A percentile compares a stretch with the other conserved stretches of the same genome.
Evolutionary conservation across 2,888 invertebrate species (phyloP).

Genomic region (Saturnia pavonia): DNA sequence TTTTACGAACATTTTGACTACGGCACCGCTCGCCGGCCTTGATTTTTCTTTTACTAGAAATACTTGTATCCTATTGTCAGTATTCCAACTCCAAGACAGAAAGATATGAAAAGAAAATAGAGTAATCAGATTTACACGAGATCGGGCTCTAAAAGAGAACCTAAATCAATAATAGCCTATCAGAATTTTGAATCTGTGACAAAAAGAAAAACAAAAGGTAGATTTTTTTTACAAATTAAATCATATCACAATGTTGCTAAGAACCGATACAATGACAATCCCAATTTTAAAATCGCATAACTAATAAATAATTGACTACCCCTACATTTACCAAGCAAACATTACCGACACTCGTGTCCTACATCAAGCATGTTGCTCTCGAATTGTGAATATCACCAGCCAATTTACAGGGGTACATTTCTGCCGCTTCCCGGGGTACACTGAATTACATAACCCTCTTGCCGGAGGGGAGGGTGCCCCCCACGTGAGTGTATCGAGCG

Average conservation of each 20-base stretch:
- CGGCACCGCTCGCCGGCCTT: too few species aligned
- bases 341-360: neutral
- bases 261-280: neutral
- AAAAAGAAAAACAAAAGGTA: neutral
- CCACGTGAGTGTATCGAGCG: conserved; percentile 23
- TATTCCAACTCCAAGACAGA: too few species aligned
- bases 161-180: too few species aligned
- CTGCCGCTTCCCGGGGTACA: conserved; percentile 47
- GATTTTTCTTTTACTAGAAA: too few species aligned
- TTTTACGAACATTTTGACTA: too few species aligned
- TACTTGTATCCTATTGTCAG: too few species aligned
- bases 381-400: conserved; percentile 50
- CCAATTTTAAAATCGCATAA: neutral
- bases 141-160: too few species aligned
- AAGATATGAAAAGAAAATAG: too few species aligned
- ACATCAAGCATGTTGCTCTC: conserved; percentile 25
- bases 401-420: conserved; percentile 54
- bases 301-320: neutral
- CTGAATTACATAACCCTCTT: conserved; percentile 53
- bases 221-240: neutral
- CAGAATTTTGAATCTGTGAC: too few species aligned
- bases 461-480: conserved; percentile 27
- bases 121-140: too few species aligned
- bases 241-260: neutral
- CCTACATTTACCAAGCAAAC: neutral